Conservation (phyloP, 2,113 vertebrate species). For the Bos taurus region DNA sequence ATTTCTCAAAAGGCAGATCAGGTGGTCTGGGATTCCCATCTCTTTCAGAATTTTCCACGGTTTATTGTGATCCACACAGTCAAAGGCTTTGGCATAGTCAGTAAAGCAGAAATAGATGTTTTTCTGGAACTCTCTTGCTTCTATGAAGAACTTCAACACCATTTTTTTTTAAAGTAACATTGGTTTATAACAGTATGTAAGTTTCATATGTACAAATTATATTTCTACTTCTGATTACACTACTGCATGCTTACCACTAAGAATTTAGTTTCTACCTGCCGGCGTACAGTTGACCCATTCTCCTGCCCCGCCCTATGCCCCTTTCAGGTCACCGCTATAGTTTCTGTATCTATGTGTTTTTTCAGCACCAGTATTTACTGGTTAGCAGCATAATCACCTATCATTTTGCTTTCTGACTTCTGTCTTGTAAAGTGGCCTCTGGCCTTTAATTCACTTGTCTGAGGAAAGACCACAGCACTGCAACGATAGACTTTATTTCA, state of each 20-base stretch:
- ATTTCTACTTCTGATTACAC: background rate
- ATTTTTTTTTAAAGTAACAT: background rate
- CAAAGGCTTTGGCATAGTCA: too few species aligned
- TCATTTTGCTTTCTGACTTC: background rate
- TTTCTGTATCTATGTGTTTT: background rate
- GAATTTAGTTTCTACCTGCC: background rate
- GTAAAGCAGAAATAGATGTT: too few species aligned
- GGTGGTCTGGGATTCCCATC: too few species aligned
- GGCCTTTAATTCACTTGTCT: background rate
- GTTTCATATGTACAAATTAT: background rate
- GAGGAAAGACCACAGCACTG: background rate
- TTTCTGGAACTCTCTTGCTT: too few species aligned
- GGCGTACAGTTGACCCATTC: too few species aligned
- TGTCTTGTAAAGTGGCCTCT: background rate
- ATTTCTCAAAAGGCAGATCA: too few species aligned
- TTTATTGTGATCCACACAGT: too few species aligned
- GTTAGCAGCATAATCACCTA: background rate
- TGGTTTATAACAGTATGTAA: background rate
- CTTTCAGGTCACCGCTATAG: background rate
- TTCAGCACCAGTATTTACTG: background rate
- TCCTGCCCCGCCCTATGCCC: accelerated
- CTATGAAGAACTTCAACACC: background rate
- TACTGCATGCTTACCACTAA: background rate
- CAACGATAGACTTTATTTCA: slow-evolving; percentile 2
- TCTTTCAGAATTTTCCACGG: too few species aligned